Conservation (phyloP, 2,888 invertebrate species). For the Agriotes lineatus region DNA sequence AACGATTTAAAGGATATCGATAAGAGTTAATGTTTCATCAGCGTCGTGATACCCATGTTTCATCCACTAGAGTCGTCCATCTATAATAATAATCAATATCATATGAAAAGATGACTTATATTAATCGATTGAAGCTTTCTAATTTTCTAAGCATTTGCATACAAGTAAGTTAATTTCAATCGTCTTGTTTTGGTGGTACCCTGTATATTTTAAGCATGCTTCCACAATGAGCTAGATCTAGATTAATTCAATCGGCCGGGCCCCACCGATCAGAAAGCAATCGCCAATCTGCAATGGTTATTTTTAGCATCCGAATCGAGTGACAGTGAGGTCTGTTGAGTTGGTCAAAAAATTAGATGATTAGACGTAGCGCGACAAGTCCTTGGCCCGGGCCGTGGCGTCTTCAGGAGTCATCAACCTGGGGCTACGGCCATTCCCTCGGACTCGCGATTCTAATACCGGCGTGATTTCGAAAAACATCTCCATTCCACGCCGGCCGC, state of each 20-base stretch:
- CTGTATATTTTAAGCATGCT: too few relatives aligned
- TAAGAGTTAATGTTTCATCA: too few relatives aligned
- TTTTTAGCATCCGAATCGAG: background rate
- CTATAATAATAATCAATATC: too few relatives aligned
- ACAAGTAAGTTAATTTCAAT: too few relatives aligned
- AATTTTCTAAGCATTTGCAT: too few relatives aligned
- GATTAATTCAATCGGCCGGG: background rate
- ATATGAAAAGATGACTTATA: too few relatives aligned
- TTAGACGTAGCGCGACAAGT: constrained; percentile 21
- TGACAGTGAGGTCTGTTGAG: constrained; percentile 6
- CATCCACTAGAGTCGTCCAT: too few relatives aligned
- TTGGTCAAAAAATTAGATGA: constrained; percentile 17
- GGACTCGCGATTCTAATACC: constrained; percentile 17
- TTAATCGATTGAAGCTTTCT: too few relatives aligned
- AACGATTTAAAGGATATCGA: too few relatives aligned
- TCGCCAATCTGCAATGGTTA: constrained; percentile 6
- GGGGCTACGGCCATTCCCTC: constrained; percentile 29
- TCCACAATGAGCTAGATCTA: background rate
- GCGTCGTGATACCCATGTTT: too few relatives aligned
- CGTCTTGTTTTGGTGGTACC: too few relatives aligned
- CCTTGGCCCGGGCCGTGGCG: constrained; percentile 36
- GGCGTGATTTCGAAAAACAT: too few relatives aligned
- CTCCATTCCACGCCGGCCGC: constrained; percentile 4
- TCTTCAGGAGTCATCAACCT: constrained; percentile 42
- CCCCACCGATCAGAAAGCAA: background rate